Evolutionary conservation across 2,888 invertebrate species (phyloP), one percentile per base, ranked within the genome.

Genomic region (Allygus modestus): DNA sequence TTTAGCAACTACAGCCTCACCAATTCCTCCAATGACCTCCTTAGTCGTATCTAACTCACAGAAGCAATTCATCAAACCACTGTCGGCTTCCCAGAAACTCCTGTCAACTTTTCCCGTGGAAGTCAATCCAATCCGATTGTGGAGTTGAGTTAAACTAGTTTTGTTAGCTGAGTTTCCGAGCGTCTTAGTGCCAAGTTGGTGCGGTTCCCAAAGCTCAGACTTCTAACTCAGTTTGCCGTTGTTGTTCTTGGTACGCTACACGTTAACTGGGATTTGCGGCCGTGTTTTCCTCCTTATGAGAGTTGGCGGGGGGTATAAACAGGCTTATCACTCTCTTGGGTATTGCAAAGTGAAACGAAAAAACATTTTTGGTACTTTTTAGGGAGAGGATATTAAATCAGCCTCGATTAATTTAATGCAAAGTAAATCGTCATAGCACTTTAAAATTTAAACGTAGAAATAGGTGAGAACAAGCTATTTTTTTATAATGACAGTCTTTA

Each of bases 131-230:
- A 65, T 28, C 31, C 65, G 65, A 65, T 31, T 26, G 28, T 17
- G 65, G 65, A 65, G 65, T 65, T 65, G 12, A 26, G 58, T 23
- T 58, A 51, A 54, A 54, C 54, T 54, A 65, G 65, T 65, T 65
- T 65, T 65, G 65, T 65, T 65, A 4, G 28, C 28, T 2, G 12
- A 31, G 28, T 65, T 65, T n/a, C 1, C n/a, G 28, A 65, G 31
- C 28, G 12, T 65, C 65, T 65, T 31, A 65, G 65, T 11, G 15
- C 65, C 26, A 15, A 65, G 65, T 65, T 65, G 23, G 23, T 26
- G 46, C 46, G 23, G 54, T 65, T 31, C 31, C 65, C 65, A 65
- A 65, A 31, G 1, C 65, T 31, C 65, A 26, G 28, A 28, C 65
- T 65, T 65, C 65, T 15, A 58, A 65, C 65, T 65, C 65, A 5